phyloP scores from a whole-genome alignment of 2,797 vertebrate species.

The Heliangelus exortis region DNA sequence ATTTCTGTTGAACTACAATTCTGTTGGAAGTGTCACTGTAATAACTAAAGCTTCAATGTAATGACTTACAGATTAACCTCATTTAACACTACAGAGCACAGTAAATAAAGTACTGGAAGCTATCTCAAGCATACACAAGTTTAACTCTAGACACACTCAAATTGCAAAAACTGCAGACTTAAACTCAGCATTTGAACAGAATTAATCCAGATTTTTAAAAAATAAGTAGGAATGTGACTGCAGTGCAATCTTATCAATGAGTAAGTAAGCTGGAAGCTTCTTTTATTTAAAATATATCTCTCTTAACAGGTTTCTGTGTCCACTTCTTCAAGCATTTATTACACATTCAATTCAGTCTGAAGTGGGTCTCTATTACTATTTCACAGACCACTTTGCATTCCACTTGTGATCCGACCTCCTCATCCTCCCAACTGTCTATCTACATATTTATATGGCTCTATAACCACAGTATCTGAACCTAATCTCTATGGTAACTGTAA shows the following conservation, averaged over 20 bases:
- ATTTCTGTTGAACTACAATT: neutral
- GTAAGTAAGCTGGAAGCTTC: neutral
- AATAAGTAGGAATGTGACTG: neutral
- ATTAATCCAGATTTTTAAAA: neutral
- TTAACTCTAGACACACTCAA: neutral
- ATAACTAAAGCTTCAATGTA: neutral
- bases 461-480: constrained; percentile 28
- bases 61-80: constrained; percentile 43
- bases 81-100: neutral
- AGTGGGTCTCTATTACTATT: neutral
- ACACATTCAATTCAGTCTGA: neutral
- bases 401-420: constrained; percentile 15
- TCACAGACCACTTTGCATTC: neutral
- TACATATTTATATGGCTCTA: constrained; percentile 12
- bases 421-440: constrained; percentile 1
- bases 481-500: constrained; percentile 49
- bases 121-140: neutral
- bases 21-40: neutral
- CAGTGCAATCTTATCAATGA: neutral
- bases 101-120: neutral
- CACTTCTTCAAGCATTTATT: neutral
- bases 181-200: neutral
- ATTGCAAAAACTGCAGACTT: neutral
- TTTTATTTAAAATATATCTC: neutral
- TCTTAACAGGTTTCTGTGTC: neutral